These are phyloP conservation scores for Clitarchus hookeri DNA, from an alignment of 2,888 invertebrate species.

Conservation along the genomic window DNA sequence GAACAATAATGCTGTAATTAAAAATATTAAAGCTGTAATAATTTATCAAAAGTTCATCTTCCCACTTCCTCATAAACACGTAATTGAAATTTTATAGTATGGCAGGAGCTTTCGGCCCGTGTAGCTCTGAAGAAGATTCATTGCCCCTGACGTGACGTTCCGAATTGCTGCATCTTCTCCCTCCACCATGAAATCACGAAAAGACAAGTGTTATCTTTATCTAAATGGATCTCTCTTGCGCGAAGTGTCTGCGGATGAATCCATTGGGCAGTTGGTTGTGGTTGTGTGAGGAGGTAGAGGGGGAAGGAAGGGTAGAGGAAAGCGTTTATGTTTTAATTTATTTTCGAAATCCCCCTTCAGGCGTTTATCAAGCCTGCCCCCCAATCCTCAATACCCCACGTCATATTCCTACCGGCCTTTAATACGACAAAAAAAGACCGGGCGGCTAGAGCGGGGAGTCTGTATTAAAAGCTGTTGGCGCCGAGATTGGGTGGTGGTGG, in stretches of 20 bases:
- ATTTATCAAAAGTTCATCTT: too few species aligned
- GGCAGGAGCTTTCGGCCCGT: too few species aligned
- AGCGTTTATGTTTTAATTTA: conserved; percentile 7
- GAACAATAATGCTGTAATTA: too few species aligned
- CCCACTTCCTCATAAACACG: too few species aligned
- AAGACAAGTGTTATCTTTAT: neutral
- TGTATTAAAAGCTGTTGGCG: neutral
- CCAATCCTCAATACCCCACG: neutral
- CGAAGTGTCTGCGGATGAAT: neutral
- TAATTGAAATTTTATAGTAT: too few species aligned
- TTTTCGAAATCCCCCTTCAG: neutral
- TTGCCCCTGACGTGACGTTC: too few species aligned
- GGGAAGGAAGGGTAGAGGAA: neutral
- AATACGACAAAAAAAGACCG: too few species aligned
- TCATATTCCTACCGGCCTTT: too few species aligned
- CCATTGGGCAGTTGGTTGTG: neutral
- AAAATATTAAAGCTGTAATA: too few species aligned
- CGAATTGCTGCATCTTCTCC: too few species aligned
- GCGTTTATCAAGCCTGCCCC: neutral
- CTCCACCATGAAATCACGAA: neutral
- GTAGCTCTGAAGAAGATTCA: too few species aligned
- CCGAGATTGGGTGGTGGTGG: neutral
- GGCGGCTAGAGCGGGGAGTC: neutral
- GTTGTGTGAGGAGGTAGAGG: neutral
- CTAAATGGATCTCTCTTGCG: neutral